phyloP scores from a whole-genome alignment of 2,888 invertebrate genomes.

The Linnaemya tessellans region DNA sequence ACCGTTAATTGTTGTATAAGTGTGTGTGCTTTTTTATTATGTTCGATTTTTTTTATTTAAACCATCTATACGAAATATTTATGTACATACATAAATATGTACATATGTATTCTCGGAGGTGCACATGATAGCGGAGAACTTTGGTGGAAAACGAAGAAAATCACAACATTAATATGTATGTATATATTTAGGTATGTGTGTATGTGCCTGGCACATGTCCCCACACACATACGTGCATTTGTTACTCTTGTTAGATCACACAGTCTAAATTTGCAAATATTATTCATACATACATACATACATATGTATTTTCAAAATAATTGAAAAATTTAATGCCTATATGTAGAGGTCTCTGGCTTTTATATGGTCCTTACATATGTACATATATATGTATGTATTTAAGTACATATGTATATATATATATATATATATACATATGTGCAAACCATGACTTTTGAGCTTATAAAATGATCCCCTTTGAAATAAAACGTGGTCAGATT shows the following conservation, averaged over 20 bases:
- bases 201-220: neutral
- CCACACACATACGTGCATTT: neutral
- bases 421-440: too few species aligned
- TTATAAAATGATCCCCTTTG: too few species aligned
- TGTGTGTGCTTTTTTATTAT: neutral
- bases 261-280: too few species aligned
- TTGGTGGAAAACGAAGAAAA: conserved; percentile 2
- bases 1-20: neutral
- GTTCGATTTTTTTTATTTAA: conserved; percentile 24
- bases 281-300: neutral
- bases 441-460: too few species aligned
- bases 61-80: neutral
- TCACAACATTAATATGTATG: neutral
- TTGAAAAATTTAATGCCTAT: too few species aligned
- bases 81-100: neutral
- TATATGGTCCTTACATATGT: too few species aligned
- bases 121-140: neutral
- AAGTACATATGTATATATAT: neutral
- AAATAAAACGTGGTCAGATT: too few species aligned
- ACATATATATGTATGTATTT: neutral
- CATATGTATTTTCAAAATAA: conserved; percentile 20
- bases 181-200: conserved; percentile 6
- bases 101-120: neutral
- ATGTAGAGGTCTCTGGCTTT: too few species aligned
- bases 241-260: too few species aligned